A percentile compares a stretch with the other conserved stretches of the same genome.
These are phyloP conservation scores for Poeciliopsis presidionis DNA, from an alignment of 2,797 vertebrate species.

Conservation along the genomic window DNA sequence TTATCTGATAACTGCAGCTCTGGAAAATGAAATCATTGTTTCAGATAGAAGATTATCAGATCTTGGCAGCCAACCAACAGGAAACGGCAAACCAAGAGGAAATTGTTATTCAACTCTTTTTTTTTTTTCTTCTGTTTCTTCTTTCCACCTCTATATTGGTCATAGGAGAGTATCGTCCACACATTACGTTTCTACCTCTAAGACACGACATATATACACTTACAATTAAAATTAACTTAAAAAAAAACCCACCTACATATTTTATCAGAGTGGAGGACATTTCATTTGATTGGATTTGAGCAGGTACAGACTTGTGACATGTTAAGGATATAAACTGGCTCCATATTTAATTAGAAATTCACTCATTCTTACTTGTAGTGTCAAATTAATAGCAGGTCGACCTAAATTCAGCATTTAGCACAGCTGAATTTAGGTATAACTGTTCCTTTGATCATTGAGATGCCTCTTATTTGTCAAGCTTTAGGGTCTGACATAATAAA, in stretches of 20 bases:
- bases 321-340: not conserved
- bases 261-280: not conserved
- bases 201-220: not conserved
- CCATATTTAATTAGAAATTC: not conserved
- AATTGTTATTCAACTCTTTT: constrained; percentile 41
- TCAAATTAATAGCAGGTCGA: not conserved
- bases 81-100: constrained; percentile 45
- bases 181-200: constrained; percentile 24
- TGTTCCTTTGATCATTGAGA: constrained; percentile 9
- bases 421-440: not conserved
- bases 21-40: constrained; percentile 47
- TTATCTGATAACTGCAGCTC: constrained; percentile 46
- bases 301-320: not conserved
- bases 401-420: no score
- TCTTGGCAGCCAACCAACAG: constrained; percentile 32
- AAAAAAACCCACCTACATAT: not conserved
- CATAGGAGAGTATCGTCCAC: constrained; percentile 14
- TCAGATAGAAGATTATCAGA: constrained; percentile 51
- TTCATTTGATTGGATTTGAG: not conserved
- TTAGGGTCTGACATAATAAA: constrained; percentile 39
- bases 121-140: not conserved
- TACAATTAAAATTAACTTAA: not conserved
- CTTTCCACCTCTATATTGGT: constrained; percentile 4
- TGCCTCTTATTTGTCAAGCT: not conserved
- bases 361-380: not conserved